Evolutionary conservation across 37 sponge, comb jelly and placozoan species (phyloP).

Genomic region (Halichondria panicea): DNA sequence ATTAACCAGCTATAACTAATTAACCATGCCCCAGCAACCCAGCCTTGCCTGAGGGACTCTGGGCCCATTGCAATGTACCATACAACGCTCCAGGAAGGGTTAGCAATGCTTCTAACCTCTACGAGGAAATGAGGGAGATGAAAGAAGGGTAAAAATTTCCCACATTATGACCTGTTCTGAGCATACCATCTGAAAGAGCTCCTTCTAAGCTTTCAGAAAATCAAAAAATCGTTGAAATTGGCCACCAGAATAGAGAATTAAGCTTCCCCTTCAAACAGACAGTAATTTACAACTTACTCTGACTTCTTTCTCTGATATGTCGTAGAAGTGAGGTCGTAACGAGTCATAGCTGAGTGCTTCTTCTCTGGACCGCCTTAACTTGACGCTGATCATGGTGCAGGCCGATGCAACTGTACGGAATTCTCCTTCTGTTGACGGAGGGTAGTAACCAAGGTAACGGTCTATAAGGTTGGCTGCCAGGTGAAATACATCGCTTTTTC

Average conservation of each 20-base stretch:
- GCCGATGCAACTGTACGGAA: conserved; percentile 29
- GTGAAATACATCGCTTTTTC: conserved; percentile 54
- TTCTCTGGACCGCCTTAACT: conserved; percentile 45
- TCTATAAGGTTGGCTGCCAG: conserved; percentile 54
- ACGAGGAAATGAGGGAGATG: too few relatives aligned
- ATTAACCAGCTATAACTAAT: too few relatives aligned
- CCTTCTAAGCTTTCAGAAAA: too few relatives aligned
- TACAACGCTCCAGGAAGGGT: too few relatives aligned
- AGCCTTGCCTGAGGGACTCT: too few relatives aligned
- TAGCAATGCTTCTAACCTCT: too few relatives aligned
- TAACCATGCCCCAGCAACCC: too few relatives aligned
- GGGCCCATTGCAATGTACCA: too few relatives aligned
- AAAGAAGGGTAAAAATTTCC: neutral
- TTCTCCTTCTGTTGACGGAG: conserved; percentile 20
- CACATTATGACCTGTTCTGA: neutral
- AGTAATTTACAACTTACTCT: conserved; percentile 41
- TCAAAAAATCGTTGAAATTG: too few relatives aligned
- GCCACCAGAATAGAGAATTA: neutral
- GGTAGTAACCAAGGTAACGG: conserved; percentile 37
- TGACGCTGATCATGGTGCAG: conserved; percentile 51
- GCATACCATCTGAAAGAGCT: too few relatives aligned
- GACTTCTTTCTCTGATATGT: conserved; percentile 28
- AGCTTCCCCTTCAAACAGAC: neutral
- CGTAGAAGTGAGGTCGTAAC: conserved; percentile 3
- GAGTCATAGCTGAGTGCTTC: conserved; percentile 50